phyloP scores from a whole-genome alignment of 1,140 invertebrate genomes.

The Harpegnathos saltator region DNA sequence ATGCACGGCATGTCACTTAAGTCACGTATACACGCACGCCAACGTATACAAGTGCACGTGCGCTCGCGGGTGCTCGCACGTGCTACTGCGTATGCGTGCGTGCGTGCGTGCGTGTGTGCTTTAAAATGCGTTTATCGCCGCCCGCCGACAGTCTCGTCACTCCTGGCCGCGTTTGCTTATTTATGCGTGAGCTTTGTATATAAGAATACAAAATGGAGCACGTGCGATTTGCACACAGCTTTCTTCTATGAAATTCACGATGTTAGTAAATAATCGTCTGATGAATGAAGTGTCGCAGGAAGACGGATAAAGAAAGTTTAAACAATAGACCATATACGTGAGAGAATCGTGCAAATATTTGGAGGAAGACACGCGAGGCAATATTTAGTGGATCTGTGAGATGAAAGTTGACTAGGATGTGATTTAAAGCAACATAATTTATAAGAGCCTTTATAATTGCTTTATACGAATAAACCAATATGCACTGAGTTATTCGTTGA shows the following conservation, averaged over 20 bases:
- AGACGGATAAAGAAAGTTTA: neutral
- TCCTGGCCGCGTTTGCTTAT: constrained; percentile 41
- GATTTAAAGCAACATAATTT: too few relatives aligned
- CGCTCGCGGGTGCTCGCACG: constrained; percentile 33
- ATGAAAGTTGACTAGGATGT: too few relatives aligned
- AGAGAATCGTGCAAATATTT: too few relatives aligned
- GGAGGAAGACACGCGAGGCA: too few relatives aligned
- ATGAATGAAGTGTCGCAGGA: constrained; percentile 2
- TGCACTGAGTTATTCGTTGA: too few relatives aligned
- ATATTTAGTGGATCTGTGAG: too few relatives aligned
- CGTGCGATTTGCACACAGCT: constrained; percentile 11
- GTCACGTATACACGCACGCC: constrained; percentile 58
- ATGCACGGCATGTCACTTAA: constrained; percentile 64
- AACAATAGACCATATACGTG: too few relatives aligned
- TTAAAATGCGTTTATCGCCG: constrained; percentile 55
- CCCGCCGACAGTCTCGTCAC: constrained; percentile 34
- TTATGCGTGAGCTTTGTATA: constrained; percentile 32
- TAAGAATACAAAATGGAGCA: constrained; percentile 44
- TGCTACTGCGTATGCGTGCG: neutral
- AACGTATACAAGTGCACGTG: neutral
- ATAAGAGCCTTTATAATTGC: too few relatives aligned
- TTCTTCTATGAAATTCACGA: constrained; percentile 23
- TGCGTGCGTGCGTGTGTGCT: constrained; percentile 44
- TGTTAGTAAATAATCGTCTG: constrained; percentile 15
- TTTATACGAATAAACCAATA: too few relatives aligned